Evolutionary conservation across 1,140 invertebrate genomes (phyloP).

Genomic region (Eueides isabella): DNA sequence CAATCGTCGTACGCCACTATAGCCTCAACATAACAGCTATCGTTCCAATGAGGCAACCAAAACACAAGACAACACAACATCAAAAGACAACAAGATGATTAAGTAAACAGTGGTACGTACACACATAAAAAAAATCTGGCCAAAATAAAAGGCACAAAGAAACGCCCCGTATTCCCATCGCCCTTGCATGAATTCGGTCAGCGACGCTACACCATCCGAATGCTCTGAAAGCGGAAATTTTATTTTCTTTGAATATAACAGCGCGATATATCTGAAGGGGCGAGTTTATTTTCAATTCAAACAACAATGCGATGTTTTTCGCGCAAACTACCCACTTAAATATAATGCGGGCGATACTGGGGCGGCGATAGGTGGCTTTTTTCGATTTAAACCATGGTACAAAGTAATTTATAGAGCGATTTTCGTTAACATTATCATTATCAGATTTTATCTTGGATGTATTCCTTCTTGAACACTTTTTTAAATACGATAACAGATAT

Average conservation of each 20-base stretch:
- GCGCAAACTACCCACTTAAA: conserved; percentile 78
- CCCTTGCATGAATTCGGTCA: conserved; percentile 29
- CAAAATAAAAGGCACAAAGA: neutral
- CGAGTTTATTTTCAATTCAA: conserved; percentile 76
- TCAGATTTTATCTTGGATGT: neutral
- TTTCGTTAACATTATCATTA: conserved; percentile 7
- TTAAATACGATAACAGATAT: neutral
- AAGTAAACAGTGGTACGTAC: neutral
- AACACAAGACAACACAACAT: too few species aligned
- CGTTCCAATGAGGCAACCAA: too few species aligned
- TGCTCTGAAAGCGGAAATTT: conserved; percentile 29
- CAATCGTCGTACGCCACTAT: too few species aligned
- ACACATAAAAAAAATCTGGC: neutral
- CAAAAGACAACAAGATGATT: too few species aligned
- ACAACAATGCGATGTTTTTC: conserved; percentile 78
- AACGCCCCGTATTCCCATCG: neutral
- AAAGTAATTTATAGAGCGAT: conserved; percentile 20
- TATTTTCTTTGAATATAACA: conserved; percentile 37
- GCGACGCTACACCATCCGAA: conserved; percentile 13
- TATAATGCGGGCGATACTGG: conserved; percentile 73
- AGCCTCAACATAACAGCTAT: too few species aligned
- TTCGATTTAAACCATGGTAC: conserved; percentile 32
- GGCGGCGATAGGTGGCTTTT: conserved; percentile 58
- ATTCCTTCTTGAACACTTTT: neutral
- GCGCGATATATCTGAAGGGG: conserved; percentile 50